These are phyloP conservation scores for Drosophila niveifrons DNA, from an alignment of 2,888 invertebrate species.

Conservation along the genomic window DNA sequence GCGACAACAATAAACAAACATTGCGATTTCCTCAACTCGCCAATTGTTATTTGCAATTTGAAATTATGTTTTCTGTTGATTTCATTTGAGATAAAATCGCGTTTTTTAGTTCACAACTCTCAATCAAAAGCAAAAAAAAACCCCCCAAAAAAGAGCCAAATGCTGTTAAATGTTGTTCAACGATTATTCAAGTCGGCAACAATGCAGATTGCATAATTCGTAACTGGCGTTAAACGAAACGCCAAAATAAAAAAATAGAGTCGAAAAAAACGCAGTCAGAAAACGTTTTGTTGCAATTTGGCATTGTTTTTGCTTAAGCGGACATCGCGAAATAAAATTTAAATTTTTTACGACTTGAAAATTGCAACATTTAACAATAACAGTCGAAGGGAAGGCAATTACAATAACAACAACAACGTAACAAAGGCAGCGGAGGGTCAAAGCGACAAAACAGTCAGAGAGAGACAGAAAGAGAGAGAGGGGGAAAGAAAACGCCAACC, in stretches of 20 bases:
- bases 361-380: conserved; percentile 74
- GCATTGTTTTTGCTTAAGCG: conserved; percentile 49
- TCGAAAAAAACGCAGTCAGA: conserved; percentile 24
- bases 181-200: conserved; percentile 49
- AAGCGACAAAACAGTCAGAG: conserved; percentile 22
- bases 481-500: conserved; percentile 37
- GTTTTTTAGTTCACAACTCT: conserved; percentile 9
- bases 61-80: conserved; percentile 38
- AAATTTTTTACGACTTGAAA: conserved; percentile 71
- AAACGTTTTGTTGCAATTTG: conserved; percentile 66
- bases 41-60: conserved; percentile 16
- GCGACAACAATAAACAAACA: neutral
- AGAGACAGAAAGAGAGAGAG: conserved; percentile 12
- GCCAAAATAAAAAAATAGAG: conserved; percentile 27
- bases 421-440: conserved; percentile 69
- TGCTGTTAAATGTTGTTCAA: conserved; percentile 29
- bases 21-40: conserved; percentile 1
- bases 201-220: conserved; percentile 62
- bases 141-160: conserved; percentile 12
- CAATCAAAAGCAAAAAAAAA: conserved; percentile 21
- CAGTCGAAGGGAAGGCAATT: conserved; percentile 37
- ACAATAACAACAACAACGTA: conserved; percentile 52
- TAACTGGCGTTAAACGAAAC: conserved; percentile 47
- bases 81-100: conserved; percentile 49
- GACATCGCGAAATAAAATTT: conserved; percentile 40